Base-by-base conservation (phyloP, 2,797 vertebrate species). In the Cossypha niveicapilla region DNA sequence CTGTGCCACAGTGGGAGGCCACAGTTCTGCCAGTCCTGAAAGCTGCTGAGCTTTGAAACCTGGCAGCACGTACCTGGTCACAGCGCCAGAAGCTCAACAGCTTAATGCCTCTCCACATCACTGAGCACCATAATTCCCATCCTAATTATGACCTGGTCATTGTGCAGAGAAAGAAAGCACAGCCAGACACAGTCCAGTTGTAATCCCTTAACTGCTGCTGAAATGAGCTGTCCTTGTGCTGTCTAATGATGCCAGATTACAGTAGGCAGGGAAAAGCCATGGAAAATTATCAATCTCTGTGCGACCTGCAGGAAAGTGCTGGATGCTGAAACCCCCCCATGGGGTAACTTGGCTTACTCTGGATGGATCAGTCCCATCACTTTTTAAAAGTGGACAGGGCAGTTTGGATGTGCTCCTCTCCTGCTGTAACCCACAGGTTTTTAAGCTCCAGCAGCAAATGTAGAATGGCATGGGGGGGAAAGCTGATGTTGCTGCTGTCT, bases 121-220 rank as follows among this genome's bases (percentile, higher is more conserved):
- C 80, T 83, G 91, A 93, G 12, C 94, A 68, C 86, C 77, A 66
- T 91, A 88, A 68, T 88, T 89, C 88, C 94, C 91, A 72, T 91
- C 95, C 89, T 95, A 87, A 93, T 94, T 95, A 94, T 75, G 95
- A 95, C 92, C 93, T 94, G 92, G 93, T 94, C 88, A 80, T 93
- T 93, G 92, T 92, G 24, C 50, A 79, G 81, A 68, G 88, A 62
- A 92, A 79, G 72, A 65, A 93, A 88, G 63, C 92, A 48, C 48
- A 37, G 82, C 71, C 87, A 94, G 94, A 73, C 85, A 81, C 87
- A 86, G 92, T 88, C 89, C 91, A 85, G 90, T 91, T 93, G 86
- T 96, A 96, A 95, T 95, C 94, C 84, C 89, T 96, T 96, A 96
- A 96, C 94, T 94, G 88, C 93, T 88, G 92, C 90, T 96, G 89